These are phyloP conservation scores for Lamellibrachia luymesi DNA, from an alignment of 1,140 invertebrate genomes.

Conservation along the genomic window DNA sequence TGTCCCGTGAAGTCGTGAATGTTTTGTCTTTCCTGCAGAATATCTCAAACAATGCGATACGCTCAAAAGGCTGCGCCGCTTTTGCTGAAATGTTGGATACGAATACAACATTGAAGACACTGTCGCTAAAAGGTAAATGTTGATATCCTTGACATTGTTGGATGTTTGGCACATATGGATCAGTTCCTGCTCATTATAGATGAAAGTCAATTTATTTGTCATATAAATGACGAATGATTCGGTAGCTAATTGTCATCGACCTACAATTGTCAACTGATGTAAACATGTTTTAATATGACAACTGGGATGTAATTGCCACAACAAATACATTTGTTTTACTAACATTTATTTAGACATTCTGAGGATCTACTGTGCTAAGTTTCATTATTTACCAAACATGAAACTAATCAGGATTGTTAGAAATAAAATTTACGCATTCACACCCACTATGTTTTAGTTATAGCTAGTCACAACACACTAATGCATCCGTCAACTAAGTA, in stretches of 20 bases:
- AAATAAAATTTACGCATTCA: neutral
- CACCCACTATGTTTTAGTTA: too few relatives aligned
- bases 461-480: neutral
- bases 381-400: neutral
- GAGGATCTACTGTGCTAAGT: neutral
- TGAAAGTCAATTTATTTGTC: neutral
- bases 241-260: neutral
- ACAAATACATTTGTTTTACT: neutral
- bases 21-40: constrained; percentile 33
- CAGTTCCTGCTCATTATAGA: neutral
- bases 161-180: neutral
- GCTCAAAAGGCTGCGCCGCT: constrained; percentile 32
- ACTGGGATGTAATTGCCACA: neutral
- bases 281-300: neutral
- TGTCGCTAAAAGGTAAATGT: constrained; percentile 37
- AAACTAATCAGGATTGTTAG: neutral
- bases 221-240: neutral
- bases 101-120: constrained; percentile 43
- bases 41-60: constrained; percentile 44
- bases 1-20: neutral
- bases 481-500: neutral
- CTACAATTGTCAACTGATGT: neutral
- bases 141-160: neutral
- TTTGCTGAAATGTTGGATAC: constrained; percentile 41
- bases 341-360: neutral